A percentile compares a stretch with the other conserved stretches of the same genome.
phyloP scores from a whole-genome alignment of 2,113 vertebrate genomes.

The Siniperca chuatsi region DNA sequence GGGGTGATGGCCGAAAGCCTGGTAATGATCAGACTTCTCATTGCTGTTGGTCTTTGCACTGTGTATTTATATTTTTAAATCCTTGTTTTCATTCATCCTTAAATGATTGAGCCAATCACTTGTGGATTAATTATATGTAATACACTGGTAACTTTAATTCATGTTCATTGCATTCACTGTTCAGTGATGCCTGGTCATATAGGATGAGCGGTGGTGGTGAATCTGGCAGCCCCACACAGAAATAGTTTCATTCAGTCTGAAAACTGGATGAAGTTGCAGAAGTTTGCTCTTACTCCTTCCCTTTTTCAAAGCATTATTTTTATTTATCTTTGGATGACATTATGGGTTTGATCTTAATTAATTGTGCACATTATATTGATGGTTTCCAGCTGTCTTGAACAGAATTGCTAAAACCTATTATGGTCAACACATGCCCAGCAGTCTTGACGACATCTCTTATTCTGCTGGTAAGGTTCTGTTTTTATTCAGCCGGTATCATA shows the following conservation, averaged over 20 bases:
- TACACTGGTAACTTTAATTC: not conserved
- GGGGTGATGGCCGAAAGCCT: constrained; percentile 48
- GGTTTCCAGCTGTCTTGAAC: constrained; percentile 26
- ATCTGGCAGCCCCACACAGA: not conserved
- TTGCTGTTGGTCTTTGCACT: constrained; percentile 9
- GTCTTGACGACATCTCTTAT: not conserved
- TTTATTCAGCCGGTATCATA: constrained; percentile 20
- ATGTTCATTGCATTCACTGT: constrained; percentile 14
- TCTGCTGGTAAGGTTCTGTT: constrained; percentile 22
- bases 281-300: not conserved
- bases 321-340: not conserved
- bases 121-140: constrained; percentile 18
- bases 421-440: not conserved
- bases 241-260: not conserved
- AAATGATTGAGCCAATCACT: constrained; percentile 3
- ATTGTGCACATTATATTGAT: not conserved
- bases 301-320: not conserved
- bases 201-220: constrained; percentile 13
- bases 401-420: constrained; percentile 11
- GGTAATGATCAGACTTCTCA: constrained; percentile 49
- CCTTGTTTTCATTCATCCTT: constrained; percentile 25
- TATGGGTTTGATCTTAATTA: constrained; percentile 8
- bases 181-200: constrained; percentile 13
- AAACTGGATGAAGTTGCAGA: not conserved
- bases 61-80: constrained; percentile 14